Percentiles rank a stretch among this genome's conserved stretches.
Evolutionary conservation across 2,888 invertebrate genomes (phyloP).

Genomic region (Heliconius charithonia): DNA sequence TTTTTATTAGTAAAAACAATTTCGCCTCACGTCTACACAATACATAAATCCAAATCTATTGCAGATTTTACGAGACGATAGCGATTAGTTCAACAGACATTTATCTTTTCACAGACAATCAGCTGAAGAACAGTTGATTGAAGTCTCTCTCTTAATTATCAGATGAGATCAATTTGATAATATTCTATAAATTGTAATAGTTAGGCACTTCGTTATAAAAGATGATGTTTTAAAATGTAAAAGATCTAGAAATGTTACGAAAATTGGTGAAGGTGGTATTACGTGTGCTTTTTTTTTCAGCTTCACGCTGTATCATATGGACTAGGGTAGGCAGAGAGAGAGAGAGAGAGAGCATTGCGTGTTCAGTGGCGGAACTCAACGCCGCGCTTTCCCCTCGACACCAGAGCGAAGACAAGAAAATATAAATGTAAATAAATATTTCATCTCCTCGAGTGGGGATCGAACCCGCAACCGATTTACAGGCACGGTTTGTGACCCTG

Average conservation of each 20-base stretch:
- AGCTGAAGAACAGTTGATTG: constrained; percentile 26
- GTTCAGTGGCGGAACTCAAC: too few species aligned
- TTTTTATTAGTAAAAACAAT: background rate
- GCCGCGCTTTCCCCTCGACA: too few species aligned
- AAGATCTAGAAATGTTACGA: constrained; percentile 5
- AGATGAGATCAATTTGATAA: constrained; percentile 28
- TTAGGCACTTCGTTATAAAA: constrained; percentile 23
- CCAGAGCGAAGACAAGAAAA: too few species aligned
- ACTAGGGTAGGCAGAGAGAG: too few species aligned
- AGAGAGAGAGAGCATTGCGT: too few species aligned
- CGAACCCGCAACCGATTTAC: too few species aligned
- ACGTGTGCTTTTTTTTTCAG: too few species aligned
- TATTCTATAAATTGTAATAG: constrained; percentile 3
- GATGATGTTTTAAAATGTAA: constrained; percentile 13
- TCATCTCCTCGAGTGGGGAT: too few species aligned
- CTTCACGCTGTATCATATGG: too few species aligned
- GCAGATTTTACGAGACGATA: constrained; percentile 30
- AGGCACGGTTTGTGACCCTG: too few species aligned
- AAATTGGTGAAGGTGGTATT: too few species aligned
- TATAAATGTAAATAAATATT: too few species aligned
- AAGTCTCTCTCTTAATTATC: constrained; percentile 23
- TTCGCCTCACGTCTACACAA: constrained; percentile 18
- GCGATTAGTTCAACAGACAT: constrained; percentile 14
- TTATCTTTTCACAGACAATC: constrained; percentile 34
- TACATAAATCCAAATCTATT: constrained; percentile 26